A percentile compares a stretch with the other conserved stretches of the same genome.
These are phyloP conservation scores for Cheilosia variabilis DNA, from an alignment of 2,888 invertebrate genomes.

Conservation along the genomic window DNA sequence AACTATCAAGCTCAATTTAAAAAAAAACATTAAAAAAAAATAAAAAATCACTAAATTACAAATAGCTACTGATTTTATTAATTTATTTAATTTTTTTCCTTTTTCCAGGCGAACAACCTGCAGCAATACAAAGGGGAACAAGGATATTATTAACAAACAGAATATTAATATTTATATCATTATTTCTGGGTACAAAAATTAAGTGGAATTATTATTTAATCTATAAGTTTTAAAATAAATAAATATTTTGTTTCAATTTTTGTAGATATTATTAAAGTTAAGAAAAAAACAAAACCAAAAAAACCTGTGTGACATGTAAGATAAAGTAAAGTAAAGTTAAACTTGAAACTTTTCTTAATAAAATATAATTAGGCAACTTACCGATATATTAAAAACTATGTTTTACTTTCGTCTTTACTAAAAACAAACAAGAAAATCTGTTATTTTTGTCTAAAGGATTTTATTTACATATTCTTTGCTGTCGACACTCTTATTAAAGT, in stretches of 20 bases:
- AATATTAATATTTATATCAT: conserved; percentile 69
- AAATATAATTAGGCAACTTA: conserved; percentile 52
- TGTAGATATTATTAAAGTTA: conserved; percentile 63
- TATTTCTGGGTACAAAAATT: conserved; percentile 70
- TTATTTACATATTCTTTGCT: too few relatives aligned
- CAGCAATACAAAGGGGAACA: conserved; percentile 88
- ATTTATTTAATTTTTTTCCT: conserved; percentile 66
- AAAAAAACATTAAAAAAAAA: too few relatives aligned
- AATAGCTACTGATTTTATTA: too few relatives aligned
- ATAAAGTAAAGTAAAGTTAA: conserved; percentile 52
- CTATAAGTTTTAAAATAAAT: conserved; percentile 45
- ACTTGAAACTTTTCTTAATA: conserved; percentile 57
- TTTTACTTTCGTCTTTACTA: conserved; percentile 15
- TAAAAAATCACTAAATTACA: too few relatives aligned
- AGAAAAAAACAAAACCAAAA: conserved; percentile 25
- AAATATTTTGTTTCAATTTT: conserved; percentile 35
- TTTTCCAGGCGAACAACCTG: conserved; percentile 91
- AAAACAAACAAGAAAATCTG: neutral
- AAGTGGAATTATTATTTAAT: conserved; percentile 54
- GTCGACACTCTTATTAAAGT: too few relatives aligned
- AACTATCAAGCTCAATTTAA: too few relatives aligned
- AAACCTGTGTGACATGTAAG: conserved; percentile 37
- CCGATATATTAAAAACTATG: conserved; percentile 30
- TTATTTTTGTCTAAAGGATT: neutral
- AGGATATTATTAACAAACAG: conserved; percentile 62